A percentile compares a stretch with the other conserved stretches of the same genome.
Conservation (phyloP, 1,140 invertebrate species). For the Sinonovacula constricta region DNA sequence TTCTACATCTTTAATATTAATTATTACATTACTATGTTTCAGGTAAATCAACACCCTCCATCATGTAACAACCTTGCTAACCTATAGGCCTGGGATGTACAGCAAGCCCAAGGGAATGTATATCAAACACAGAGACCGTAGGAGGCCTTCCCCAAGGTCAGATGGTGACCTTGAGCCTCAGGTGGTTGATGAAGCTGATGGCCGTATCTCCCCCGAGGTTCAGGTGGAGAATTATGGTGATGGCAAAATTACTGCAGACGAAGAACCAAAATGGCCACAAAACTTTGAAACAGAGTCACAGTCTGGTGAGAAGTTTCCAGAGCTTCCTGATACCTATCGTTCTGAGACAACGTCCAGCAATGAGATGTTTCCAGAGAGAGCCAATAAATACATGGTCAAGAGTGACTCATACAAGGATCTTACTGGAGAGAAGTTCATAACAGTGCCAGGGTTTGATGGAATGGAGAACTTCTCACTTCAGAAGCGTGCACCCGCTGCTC, state of each 20-base stretch:
- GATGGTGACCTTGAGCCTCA: not conserved
- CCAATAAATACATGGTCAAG: conserved; percentile 41
- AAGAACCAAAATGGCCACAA: conserved; percentile 29
- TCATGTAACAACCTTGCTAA: too few relatives aligned
- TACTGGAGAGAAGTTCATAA: conserved; percentile 33
- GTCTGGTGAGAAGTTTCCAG: not conserved
- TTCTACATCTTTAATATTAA: too few relatives aligned
- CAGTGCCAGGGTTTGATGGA: conserved; percentile 10
- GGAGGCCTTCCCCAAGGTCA: conserved; percentile 4
- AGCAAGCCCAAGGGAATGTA: conserved; percentile 40
- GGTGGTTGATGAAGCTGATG: not conserved
- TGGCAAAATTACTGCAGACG: conserved; percentile 13
- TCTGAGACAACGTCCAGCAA: conserved; percentile 10
- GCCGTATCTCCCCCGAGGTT: not conserved
- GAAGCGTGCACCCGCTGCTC: not conserved
- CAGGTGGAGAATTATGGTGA: conserved; percentile 37
- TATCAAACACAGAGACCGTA: conserved; percentile 37
- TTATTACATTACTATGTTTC: too few relatives aligned
- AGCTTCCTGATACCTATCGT: not conserved
- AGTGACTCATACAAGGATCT: conserved; percentile 30
- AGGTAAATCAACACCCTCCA: too few relatives aligned
- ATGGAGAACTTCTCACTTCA: not conserved
- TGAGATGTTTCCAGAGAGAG: conserved; percentile 11
- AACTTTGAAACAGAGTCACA: conserved; percentile 32
- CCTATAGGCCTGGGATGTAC: too few relatives aligned